Evolutionary conservation across 2,888 invertebrate genomes (phyloP).

Genomic region (Clistopyga incitator): DNA sequence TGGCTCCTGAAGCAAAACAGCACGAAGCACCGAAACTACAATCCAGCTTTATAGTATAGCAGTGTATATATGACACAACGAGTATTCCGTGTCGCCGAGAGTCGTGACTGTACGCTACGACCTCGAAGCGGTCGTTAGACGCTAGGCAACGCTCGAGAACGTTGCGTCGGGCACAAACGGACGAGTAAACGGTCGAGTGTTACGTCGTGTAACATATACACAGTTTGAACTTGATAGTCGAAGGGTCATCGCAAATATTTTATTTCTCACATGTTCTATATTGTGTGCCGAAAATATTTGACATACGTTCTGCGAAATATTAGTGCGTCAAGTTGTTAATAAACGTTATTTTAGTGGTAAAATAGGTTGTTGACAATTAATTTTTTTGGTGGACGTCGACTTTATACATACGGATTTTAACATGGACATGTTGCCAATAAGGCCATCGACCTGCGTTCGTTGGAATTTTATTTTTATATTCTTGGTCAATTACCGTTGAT

Average conservation of each 20-base stretch:
- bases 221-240: neutral
- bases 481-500: too few species aligned
- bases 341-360: too few species aligned
- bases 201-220: neutral
- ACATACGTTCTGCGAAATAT: too few species aligned
- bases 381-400: too few species aligned
- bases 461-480: neutral
- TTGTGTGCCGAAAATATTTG: neutral
- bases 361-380: too few species aligned
- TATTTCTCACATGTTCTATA: neutral
- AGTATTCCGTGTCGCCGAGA: conserved; percentile 53
- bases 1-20: conserved; percentile 5
- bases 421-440: too few species aligned
- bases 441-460: too few species aligned
- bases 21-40: neutral
- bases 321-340: too few species aligned
- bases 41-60: neutral
- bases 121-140: conserved; percentile 56
- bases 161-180: neutral
- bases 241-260: neutral
- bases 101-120: conserved; percentile 43
- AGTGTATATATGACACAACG: neutral
- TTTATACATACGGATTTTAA: too few species aligned
- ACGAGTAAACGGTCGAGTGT: neutral
- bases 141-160: conserved; percentile 23